phyloP scores from a whole-genome alignment of 2,113 vertebrate species.

The Silurus asotus region DNA sequence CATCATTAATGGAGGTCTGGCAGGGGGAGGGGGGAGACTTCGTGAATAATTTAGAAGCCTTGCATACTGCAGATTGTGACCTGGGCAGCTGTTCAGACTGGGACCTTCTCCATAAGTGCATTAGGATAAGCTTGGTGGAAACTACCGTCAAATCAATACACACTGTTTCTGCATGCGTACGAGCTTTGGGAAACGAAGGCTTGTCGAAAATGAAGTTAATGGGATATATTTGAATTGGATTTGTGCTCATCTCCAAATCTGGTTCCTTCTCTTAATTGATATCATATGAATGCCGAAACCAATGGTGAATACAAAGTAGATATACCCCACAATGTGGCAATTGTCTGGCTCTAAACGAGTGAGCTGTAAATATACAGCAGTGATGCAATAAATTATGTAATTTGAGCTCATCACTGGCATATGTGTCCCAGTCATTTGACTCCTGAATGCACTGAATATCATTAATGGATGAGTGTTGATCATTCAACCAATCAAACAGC shows the following conservation, averaged over 20 bases:
- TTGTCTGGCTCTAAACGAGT: background rate
- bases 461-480: background rate
- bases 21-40: constrained; percentile 55
- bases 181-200: constrained; percentile 22
- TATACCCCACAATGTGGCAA: background rate
- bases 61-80: constrained; percentile 69
- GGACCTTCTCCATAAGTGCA: constrained; percentile 70
- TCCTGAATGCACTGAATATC: background rate
- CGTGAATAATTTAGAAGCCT: constrained; percentile 77
- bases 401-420: background rate
- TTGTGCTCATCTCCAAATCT: constrained; percentile 21
- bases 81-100: constrained; percentile 62
- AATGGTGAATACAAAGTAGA: constrained; percentile 1
- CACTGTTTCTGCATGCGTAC: constrained; percentile 44
- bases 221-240: constrained; percentile 26
- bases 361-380: background rate
- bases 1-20: constrained; percentile 73
- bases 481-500: background rate
- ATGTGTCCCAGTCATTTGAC: constrained; percentile 12
- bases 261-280: constrained; percentile 29
- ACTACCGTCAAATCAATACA: constrained; percentile 76
- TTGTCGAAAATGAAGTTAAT: constrained; percentile 36
- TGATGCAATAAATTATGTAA: background rate
- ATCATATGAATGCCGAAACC: constrained; percentile 3
- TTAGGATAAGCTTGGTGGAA: constrained; percentile 72